phyloP scores from a whole-genome alignment of 2,888 invertebrate species.

The Barypeithes pellucidus region DNA sequence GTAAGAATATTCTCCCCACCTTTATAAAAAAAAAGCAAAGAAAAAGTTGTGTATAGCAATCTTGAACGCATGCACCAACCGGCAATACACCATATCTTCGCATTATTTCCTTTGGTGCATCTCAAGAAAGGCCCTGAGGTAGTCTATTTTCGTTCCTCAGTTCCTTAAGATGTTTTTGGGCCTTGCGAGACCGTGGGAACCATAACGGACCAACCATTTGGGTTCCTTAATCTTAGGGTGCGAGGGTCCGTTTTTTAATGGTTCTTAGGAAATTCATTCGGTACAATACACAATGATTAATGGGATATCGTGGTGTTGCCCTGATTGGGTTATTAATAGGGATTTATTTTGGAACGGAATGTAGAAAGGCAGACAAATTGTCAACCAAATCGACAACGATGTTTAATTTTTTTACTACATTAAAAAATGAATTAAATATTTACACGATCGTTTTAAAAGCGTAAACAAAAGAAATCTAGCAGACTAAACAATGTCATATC shows the following conservation, averaged over 20 bases:
- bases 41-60: no score
- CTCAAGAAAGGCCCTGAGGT: constrained; percentile 18
- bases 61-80: neutral
- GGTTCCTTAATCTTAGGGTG: constrained; percentile 49
- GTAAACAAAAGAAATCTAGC: neutral
- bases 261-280: constrained; percentile 46
- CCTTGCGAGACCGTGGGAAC: constrained; percentile 45
- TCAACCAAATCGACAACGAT: no score
- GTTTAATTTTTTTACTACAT: no score
- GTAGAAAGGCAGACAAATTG: no score
- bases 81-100: constrained; percentile 7
- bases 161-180: constrained; percentile 43
- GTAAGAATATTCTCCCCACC: no score
- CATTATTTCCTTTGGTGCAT: constrained; percentile 23
- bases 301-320: constrained; percentile 36
- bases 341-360: neutral
- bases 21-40: no score
- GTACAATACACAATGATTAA: constrained; percentile 43
- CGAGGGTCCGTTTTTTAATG: constrained; percentile 37
- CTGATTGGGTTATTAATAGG: constrained; percentile 24
- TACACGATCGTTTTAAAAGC: neutral
- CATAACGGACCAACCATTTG: constrained; percentile 44
- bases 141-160: constrained; percentile 29
- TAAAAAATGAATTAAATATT: constrained; percentile 5
- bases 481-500: constrained; percentile 4